These are phyloP conservation scores for Apis cerana DNA, from an alignment of 1,140 invertebrate genomes.

Conservation along the genomic window DNA sequence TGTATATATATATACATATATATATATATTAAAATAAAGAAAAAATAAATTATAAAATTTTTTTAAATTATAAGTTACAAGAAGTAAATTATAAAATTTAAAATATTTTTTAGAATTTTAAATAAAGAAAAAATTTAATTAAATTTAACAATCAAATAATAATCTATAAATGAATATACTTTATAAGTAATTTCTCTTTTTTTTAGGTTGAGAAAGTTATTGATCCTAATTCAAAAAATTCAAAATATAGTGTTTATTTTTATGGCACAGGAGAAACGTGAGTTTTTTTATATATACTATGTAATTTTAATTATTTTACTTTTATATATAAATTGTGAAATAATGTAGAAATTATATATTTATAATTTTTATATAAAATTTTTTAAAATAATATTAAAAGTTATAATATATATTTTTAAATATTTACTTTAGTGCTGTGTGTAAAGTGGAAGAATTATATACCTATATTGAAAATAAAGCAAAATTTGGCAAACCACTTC, in stretches of 20 bases:
- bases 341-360: too few relatives aligned
- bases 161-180: too few relatives aligned
- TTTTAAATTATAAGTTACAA: too few relatives aligned
- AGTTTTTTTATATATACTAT: constrained; percentile 77
- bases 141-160: too few relatives aligned
- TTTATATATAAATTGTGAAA: not conserved
- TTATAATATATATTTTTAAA: constrained; percentile 21
- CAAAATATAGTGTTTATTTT: constrained; percentile 95
- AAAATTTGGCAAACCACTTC: constrained; percentile 85
- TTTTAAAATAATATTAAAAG: not conserved
- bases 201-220: constrained; percentile 87
- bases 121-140: too few relatives aligned
- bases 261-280: constrained; percentile 97
- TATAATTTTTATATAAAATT: not conserved
- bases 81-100: too few relatives aligned
- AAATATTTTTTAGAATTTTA: too few relatives aligned
- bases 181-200: constrained; percentile 10
- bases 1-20: too few relatives aligned
- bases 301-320: not conserved
- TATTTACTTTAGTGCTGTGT: constrained; percentile 75
- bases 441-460: constrained; percentile 81
- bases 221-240: constrained; percentile 87
- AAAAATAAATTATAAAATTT: too few relatives aligned
- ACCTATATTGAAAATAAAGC: constrained; percentile 83
- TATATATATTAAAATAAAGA: too few relatives aligned